A percentile compares a stretch with the other conserved stretches of the same genome.
Evolutionary conservation across 2,888 invertebrate genomes (phyloP).

Genomic region (Colostygia pectinataria): DNA sequence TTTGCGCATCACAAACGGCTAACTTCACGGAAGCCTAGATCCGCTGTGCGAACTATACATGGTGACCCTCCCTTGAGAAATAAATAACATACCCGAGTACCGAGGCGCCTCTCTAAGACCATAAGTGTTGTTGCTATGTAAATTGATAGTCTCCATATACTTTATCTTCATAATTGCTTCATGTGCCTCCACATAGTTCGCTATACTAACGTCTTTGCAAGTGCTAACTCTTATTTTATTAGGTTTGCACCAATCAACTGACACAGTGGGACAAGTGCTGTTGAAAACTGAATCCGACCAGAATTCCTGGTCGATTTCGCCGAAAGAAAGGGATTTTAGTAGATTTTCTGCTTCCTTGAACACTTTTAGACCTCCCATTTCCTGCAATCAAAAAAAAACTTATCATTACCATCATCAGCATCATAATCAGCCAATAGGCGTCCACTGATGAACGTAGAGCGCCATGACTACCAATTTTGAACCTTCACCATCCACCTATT

Average conservation of each 20-base stretch:
- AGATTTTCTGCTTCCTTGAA: constrained; percentile 76
- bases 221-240: constrained; percentile 72
- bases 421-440: too few species aligned
- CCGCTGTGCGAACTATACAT: too few species aligned
- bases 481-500: too few species aligned
- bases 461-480: too few species aligned
- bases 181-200: constrained; percentile 79
- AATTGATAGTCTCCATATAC: constrained; percentile 69
- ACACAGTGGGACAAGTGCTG: constrained; percentile 65
- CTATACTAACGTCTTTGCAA: constrained; percentile 78
- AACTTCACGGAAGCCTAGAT: too few species aligned
- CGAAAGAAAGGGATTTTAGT: constrained; percentile 68
- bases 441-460: too few species aligned
- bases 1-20: too few species aligned
- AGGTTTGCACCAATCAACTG: constrained; percentile 78
- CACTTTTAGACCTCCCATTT: constrained; percentile 70
- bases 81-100: constrained; percentile 63
- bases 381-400: constrained; percentile 48
- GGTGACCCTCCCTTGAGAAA: neutral
- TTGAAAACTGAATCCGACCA: constrained; percentile 76
- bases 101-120: constrained; percentile 72
- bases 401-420: too few species aligned
- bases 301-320: constrained; percentile 68
- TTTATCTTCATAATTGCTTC: constrained; percentile 76
- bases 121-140: constrained; percentile 75